Evolutionary conservation across 2,888 invertebrate genomes (phyloP).

Genomic region (Lasioglossum pauxillum): DNA sequence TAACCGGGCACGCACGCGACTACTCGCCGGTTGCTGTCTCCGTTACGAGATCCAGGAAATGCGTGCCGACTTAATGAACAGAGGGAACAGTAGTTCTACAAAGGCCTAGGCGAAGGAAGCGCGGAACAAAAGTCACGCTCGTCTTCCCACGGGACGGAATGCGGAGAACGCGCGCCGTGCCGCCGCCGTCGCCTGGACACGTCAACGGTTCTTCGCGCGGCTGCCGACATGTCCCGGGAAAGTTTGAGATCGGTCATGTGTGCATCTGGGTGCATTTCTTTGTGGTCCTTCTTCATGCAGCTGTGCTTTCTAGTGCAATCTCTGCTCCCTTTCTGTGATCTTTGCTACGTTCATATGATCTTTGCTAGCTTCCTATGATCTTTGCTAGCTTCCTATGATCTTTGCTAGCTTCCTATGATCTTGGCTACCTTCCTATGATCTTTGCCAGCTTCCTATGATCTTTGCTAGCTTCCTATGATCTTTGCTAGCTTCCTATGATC

Average conservation of each 20-base stretch:
- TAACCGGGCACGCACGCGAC: slow-evolving; percentile 18
- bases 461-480: no score
- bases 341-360: no score
- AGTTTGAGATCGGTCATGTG: neutral
- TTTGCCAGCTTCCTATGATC: no score
- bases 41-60: slow-evolving; percentile 27
- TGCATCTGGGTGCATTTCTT: neutral
- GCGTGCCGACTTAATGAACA: slow-evolving; percentile 21
- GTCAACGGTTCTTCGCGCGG: neutral
- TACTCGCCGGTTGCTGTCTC: neutral
- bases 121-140: slow-evolving; percentile 18
- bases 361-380: no score
- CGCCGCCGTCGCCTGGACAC: neutral
- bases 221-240: neutral
- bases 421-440: no score
- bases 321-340: no score
- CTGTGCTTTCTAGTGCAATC: no score
- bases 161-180: neutral
- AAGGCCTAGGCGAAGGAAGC: slow-evolving; percentile 8
- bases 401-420: no score
- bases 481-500: no score
- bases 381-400: no score
- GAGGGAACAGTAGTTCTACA: slow-evolving; percentile 10
- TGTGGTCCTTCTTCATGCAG: no score
- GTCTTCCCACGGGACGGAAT: slow-evolving; percentile 27